A percentile compares a stretch with the other conserved stretches of the same genome.
phyloP scores from a whole-genome alignment of 2,113 vertebrate genomes.

The Clinocottus analis region DNA sequence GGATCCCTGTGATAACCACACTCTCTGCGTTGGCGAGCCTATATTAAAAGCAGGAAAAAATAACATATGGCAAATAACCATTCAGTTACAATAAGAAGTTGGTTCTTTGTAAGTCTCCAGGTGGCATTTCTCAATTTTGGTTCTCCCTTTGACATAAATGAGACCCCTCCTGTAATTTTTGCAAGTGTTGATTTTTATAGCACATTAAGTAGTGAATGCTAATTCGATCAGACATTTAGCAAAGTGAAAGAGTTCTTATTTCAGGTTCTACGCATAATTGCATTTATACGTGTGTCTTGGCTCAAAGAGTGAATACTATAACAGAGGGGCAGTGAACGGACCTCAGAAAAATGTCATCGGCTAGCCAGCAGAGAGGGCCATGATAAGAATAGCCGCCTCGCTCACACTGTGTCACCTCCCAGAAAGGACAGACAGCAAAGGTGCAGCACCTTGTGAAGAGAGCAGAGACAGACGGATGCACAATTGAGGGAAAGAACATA shows the following conservation, averaged over 20 bases:
- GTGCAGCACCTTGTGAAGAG: slow-evolving; percentile 18
- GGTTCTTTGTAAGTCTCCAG: slow-evolving; percentile 34
- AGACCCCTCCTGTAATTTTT: slow-evolving; percentile 42
- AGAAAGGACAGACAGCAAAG: slow-evolving; percentile 33
- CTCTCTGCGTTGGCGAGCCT: slow-evolving; percentile 19
- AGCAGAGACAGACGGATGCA: slow-evolving; percentile 10
- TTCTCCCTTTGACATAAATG: slow-evolving; percentile 11
- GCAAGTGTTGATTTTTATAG: slow-evolving; percentile 55
- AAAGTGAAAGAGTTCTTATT: slow-evolving; percentile 53
- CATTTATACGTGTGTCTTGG: slow-evolving; percentile 49
- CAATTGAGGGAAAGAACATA: neutral
- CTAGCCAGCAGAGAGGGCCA: slow-evolving; percentile 12
- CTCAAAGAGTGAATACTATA: slow-evolving; percentile 31
- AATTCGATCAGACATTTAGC: slow-evolving; percentile 64
- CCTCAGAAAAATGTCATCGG: slow-evolving; percentile 42
- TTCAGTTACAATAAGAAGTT: slow-evolving; percentile 40
- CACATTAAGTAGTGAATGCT: slow-evolving; percentile 54
- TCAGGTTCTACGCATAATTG: slow-evolving; percentile 51
- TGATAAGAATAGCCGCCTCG: slow-evolving; percentile 37
- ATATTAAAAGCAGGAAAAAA: slow-evolving; percentile 40
- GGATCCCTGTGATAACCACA: slow-evolving; percentile 72
- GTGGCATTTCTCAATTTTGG: slow-evolving; percentile 23
- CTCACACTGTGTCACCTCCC: slow-evolving; percentile 21
- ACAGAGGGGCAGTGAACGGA: slow-evolving; percentile 8
- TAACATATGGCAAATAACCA: slow-evolving; percentile 62